phyloP scores from a whole-genome alignment of 2,888 invertebrate species.

The Eurytoma adleriae region DNA sequence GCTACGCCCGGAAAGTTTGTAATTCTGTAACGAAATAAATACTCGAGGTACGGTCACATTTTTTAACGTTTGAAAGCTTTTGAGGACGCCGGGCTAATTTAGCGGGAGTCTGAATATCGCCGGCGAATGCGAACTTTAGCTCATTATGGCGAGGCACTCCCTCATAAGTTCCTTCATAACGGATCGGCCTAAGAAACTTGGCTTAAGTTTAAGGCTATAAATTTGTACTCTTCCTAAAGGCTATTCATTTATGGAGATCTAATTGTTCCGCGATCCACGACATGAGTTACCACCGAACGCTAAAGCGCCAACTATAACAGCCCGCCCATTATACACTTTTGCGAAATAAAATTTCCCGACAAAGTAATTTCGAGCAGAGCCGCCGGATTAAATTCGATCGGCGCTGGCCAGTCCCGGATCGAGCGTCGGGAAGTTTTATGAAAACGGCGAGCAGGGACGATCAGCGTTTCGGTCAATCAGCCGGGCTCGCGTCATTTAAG shows the following conservation, averaged over 20 bases:
- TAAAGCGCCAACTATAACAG: neutral
- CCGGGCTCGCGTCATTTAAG: constrained; percentile 4
- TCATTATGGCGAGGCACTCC: constrained; percentile 28
- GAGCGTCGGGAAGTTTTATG: neutral
- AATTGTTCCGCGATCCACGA: constrained; percentile 36
- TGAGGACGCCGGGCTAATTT: constrained; percentile 7
- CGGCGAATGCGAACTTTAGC: constrained; percentile 37
- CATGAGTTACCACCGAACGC: constrained; percentile 22
- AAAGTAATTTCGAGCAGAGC: neutral
- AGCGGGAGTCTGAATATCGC: constrained; percentile 12
- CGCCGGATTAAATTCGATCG: too few species aligned
- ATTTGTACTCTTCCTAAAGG: constrained; percentile 30
- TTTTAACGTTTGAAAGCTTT: constrained; percentile 17
- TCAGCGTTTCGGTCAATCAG: constrained; percentile 10
- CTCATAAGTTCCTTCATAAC: constrained; percentile 34
- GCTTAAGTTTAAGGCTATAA: constrained; percentile 42
- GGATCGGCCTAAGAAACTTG: constrained; percentile 41
- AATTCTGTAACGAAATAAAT: constrained; percentile 2
- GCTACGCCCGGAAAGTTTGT: neutral
- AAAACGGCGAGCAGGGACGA: too few species aligned
- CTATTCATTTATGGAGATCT: constrained; percentile 37
- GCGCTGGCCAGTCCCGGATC: neutral
- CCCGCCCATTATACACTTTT: neutral
- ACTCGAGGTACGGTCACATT: constrained; percentile 5
- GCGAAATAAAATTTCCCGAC: neutral